Evolutionary conservation across 2,888 invertebrate species (phyloP).

Genomic region (Melanotus villosus): DNA sequence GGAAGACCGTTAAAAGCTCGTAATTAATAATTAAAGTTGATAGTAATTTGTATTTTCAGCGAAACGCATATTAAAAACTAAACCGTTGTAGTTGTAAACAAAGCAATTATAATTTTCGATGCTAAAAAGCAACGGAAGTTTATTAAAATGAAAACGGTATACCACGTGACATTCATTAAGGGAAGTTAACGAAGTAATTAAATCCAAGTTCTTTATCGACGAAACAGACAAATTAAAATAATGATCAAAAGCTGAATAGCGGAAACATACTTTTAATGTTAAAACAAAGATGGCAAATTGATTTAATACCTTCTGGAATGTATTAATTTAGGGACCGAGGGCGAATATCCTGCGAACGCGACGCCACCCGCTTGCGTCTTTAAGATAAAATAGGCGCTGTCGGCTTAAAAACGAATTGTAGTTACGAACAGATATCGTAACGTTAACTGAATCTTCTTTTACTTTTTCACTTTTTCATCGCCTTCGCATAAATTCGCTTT

Average conservation of each 20-base stretch:
- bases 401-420: conserved; percentile 15
- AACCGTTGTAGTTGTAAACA: background rate
- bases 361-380: background rate
- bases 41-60: no score
- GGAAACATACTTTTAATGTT: conserved; percentile 19
- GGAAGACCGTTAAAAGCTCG: no score
- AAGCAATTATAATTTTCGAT: background rate
- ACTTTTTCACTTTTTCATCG: background rate
- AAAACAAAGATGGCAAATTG: conserved; percentile 25
- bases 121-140: background rate
- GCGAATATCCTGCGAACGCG: background rate
- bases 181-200: conserved; percentile 8
- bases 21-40: no score
- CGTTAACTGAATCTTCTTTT: background rate
- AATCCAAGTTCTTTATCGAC: conserved; percentile 8
- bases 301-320: conserved; percentile 26
- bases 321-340: conserved; percentile 6
- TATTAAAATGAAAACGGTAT: background rate
- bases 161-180: conserved; percentile 8
- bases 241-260: conserved; percentile 2
- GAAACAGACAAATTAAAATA: conserved; percentile 16
- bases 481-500: background rate
- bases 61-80: no score
- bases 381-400: conserved; percentile 5
- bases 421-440: background rate